Base-by-base conservation (phyloP, 2,113 vertebrate species). In the Atherinomorus stipes region DNA sequence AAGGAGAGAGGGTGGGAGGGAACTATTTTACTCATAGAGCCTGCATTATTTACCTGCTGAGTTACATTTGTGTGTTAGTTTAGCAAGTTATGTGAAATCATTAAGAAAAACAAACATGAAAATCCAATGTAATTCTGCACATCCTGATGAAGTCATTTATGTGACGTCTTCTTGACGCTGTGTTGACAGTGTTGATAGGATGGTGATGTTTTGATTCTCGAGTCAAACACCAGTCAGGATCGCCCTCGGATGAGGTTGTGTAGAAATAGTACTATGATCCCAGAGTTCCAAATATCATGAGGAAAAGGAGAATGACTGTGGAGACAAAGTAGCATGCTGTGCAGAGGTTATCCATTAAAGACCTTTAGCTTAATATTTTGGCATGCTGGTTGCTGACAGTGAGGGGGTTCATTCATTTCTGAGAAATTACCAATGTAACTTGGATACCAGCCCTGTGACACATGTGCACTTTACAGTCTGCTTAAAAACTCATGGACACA, bases 391-490 rank as follows among this genome's bases (percentile, higher is more conserved):
- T 23, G 59, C 63, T 45, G 53, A 42, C 52, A 66, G 68, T 65
- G 28, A 40, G 57, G 15, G 57, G 56, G 62, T 7, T 61, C n/a
- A 34, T 57, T 67, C 69, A 69, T 82, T 84, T 89, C 69, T 65
- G 57, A 85, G 81, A 78, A 87, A 84, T 72, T 4, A 85, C 67
- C 78, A 66, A 28, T 57, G 75, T 78, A 85, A 71, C 72, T 76
- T 76, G 73, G 83, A 82, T 26, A 74, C 74, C 40, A 40, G 72
- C 56, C 71, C 38, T 69, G 65, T 63, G 78, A 85, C 83, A 77
- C 38, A 44, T 52, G 64, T 58, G 79, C 77, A 77, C 67, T 75
- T 76, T 66, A 80, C 64, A 49, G 71, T 56, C 51, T 4, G 58
- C 66, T 79, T 68, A 61, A 73, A 81, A 75, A 84, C 85, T 34